Evolutionary conservation across 2,113 vertebrate species (phyloP).

Genomic region (Pluvianellus socialis): DNA sequence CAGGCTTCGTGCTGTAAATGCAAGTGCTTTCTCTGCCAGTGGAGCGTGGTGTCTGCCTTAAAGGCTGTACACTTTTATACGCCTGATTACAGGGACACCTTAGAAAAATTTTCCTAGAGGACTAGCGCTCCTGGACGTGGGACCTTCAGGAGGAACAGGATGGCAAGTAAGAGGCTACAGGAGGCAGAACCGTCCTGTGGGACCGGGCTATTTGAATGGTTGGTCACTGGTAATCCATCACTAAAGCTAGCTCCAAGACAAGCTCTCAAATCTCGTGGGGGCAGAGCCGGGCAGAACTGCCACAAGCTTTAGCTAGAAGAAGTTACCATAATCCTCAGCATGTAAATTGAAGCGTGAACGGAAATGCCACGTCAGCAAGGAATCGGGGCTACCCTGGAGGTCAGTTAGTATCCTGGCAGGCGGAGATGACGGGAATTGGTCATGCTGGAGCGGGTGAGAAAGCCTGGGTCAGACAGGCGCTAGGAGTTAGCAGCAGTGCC

Average conservation of each 20-base stretch:
- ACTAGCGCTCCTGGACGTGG: not conserved
- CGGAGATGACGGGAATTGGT: not conserved
- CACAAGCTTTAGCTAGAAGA: not conserved
- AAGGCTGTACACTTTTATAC: not conserved
- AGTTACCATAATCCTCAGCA: rapidly evolving
- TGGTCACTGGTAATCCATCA: not conserved
- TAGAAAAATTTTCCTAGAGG: not conserved
- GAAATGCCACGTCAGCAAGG: not conserved
- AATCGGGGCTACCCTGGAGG: not conserved
- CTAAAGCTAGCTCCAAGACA: not conserved
- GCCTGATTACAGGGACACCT: not conserved
- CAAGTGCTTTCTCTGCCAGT: not conserved
- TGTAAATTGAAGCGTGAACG: not conserved
- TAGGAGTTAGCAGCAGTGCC: not conserved
- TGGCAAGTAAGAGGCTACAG: not conserved
- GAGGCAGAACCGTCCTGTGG: not conserved
- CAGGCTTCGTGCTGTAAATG: not conserved
- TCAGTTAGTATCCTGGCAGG: not conserved
- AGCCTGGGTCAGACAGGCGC: not conserved
- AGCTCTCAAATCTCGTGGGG: not conserved
- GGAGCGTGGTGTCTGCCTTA: not conserved
- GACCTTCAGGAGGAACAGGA: not conserved
- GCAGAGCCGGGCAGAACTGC: not conserved
- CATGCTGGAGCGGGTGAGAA: not conserved
- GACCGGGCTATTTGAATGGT: not conserved